Percentiles rank a stretch among this genome's conserved stretches.
These are phyloP conservation scores for Lagopus leucura DNA, from an alignment of 2,113 vertebrate species.

Conservation along the genomic window DNA sequence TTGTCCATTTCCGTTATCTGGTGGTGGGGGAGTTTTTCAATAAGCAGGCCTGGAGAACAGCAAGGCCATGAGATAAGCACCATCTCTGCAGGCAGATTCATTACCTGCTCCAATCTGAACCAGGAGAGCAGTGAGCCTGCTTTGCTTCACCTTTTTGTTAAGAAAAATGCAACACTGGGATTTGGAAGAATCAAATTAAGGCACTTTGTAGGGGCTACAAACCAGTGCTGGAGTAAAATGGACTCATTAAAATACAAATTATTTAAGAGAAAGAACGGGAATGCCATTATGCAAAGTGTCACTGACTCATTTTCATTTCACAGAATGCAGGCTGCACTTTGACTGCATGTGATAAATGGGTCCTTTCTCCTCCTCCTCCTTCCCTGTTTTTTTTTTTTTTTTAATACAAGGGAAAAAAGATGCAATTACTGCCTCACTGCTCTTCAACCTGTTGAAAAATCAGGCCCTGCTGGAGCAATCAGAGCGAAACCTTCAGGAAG, in stretches of 20 bases:
- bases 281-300: constrained; percentile 25
- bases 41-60: background rate
- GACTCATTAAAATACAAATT: constrained; percentile 49
- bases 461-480: accelerated
- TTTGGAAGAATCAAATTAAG: constrained; percentile 11
- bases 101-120: background rate
- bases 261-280: constrained; percentile 42
- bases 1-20: background rate
- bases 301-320: constrained; percentile 29
- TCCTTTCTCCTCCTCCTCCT: background rate
- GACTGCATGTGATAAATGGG: constrained; percentile 49
- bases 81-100: background rate
- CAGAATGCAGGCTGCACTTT: background rate
- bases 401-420: background rate
- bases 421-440: background rate
- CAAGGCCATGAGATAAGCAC: constrained; percentile 16
- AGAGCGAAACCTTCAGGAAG: background rate
- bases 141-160: background rate
- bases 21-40: background rate
- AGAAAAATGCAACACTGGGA: background rate
- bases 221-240: constrained; percentile 73
- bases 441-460: constrained; percentile 11
- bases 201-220: constrained; percentile 60
- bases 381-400: background rate
- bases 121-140: background rate